Conservation (phyloP, 2,888 invertebrate species). For the Lepidocyrtoides sp. region DNA sequence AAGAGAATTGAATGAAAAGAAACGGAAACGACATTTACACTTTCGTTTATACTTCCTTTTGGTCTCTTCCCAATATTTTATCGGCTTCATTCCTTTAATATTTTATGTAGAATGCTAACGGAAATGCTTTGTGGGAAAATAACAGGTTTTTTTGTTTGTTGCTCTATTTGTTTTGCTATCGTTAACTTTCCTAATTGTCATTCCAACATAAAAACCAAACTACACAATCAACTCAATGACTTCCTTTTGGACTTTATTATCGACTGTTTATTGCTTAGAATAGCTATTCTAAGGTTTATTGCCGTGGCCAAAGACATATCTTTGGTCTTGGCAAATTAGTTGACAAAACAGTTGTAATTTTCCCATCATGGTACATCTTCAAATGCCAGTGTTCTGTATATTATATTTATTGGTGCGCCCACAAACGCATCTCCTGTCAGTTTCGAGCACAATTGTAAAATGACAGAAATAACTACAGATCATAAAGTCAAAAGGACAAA, state of each 20-base stretch:
- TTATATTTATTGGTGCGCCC: not conserved
- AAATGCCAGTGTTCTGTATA: not conserved
- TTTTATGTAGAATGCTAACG: not conserved
- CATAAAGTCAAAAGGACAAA: not conserved
- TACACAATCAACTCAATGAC: no score
- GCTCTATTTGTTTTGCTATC: no score
- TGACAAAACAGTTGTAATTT: not conserved
- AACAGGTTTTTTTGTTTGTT: not conserved
- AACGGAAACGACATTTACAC: not conserved
- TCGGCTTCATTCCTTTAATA: not conserved
- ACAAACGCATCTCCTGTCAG: not conserved
- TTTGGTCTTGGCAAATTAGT: no score
- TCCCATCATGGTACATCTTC: not conserved
- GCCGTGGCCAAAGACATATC: no score
- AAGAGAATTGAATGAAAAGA: not conserved
- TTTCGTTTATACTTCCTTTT: not conserved
- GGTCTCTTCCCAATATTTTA: not conserved
- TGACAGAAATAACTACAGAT: not conserved
- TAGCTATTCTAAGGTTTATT: no score
- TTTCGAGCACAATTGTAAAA: not conserved
- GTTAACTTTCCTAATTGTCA: no score
- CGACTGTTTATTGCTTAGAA: no score
- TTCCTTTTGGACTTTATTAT: no score
- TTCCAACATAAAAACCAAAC: no score
- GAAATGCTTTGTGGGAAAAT: not conserved